Evolutionary conservation across 2,797 vertebrate genomes (phyloP), one percentile per base, ranked within the genome.

Genomic region (Sebastiscus tertius): DNA sequence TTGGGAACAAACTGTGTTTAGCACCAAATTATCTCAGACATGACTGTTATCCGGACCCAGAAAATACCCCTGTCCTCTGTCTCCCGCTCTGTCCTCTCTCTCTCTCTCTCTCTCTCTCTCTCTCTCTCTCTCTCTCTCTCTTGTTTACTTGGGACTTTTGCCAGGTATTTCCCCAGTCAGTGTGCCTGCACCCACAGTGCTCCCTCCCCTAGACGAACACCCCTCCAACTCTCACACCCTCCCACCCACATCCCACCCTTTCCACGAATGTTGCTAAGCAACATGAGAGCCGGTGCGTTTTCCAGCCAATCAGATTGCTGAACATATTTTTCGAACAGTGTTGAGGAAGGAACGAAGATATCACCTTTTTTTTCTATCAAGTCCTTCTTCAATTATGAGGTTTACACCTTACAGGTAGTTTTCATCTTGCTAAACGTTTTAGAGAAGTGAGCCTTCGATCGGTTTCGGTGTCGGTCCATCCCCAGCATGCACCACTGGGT

Each of bases 101-200:
- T 64, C 26, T 69, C 81, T 76, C 63, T 64, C 75, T 64, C 26
- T 63, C n/a, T 27, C 31, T 29, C 66, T n/a, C 24, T 31, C 42
- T 16, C 59, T 42, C 61, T 39, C 70, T 55, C 71, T 46, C 68
- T 73, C 55, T 42, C 36, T n/a, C 34, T 66, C 74, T 70, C 65
- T 93, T 94, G 93, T 96, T 95, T 95, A 89, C 90, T 93, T 94
- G 93, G 95, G 93, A 90, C 64, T 75, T 61, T 83, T 91, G 93
- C 95, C 96, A 95, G 93, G 93, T 95, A 94, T 94, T 96, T 96
- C 94, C 94, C 94, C 88, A 91, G 88, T 91, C 87, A 84, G 87
- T 91, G 87, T 90, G 90, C 60, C 83, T 92, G 87, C 78, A 85
- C 84, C 88, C 90, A 83, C 77, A 82, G 56, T 49, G 75, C 84